phyloP scores from a whole-genome alignment of 23 tunicate species.

The Styela plicata region DNA sequence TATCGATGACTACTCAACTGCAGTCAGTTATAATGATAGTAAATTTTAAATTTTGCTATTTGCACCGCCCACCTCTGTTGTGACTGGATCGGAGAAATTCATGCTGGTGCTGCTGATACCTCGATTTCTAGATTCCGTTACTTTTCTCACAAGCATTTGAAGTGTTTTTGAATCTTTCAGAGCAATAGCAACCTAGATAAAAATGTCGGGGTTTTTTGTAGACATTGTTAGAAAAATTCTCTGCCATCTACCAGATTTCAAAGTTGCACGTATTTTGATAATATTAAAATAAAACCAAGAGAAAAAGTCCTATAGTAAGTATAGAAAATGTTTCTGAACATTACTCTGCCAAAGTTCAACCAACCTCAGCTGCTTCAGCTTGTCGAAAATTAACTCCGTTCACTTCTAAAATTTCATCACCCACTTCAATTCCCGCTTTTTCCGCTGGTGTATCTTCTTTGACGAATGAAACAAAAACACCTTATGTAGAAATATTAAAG shows the following conservation, averaged over 20 bases:
- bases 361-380: constrained; percentile 6
- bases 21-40: too few species aligned
- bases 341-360: too few species aligned
- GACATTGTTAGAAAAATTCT: too few species aligned
- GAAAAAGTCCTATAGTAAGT: too few species aligned
- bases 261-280: too few species aligned
- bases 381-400: constrained; percentile 12
- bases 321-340: too few species aligned
- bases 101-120: constrained; percentile 4
- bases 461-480: constrained; percentile 10
- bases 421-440: constrained; percentile 4
- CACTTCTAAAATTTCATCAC: constrained; percentile 19
- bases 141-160: constrained; percentile 1
- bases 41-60: too few species aligned
- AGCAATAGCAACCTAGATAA: background rate
- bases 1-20: too few species aligned
- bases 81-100: background rate
- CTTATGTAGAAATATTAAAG: too few species aligned
- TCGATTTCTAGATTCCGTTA: background rate
- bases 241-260: too few species aligned
- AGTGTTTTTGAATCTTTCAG: constrained; percentile 1
- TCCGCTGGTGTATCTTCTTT: constrained; percentile 7
- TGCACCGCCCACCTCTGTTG: background rate
- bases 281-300: too few species aligned
- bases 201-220: too few species aligned